Evolutionary conservation across 2,797 vertebrate genomes (phyloP), one percentile per base, ranked within the genome.

Genomic region (Paramormyrops hopkinsi): DNA sequence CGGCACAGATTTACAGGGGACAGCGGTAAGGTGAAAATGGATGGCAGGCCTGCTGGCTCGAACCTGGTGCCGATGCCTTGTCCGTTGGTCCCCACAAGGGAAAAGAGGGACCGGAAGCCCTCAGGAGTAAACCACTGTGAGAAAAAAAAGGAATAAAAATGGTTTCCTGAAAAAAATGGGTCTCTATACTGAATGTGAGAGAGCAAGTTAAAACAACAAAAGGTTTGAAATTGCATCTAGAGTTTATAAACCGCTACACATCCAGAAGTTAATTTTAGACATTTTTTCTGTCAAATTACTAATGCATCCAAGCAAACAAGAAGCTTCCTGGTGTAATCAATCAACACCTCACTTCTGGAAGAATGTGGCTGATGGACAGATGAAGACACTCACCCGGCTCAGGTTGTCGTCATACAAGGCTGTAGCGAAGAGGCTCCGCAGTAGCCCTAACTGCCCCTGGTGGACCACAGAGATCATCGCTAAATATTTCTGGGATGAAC

Each of bases 41-140:
- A 65, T 6, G 9, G 48, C 41, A 19, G 59, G 46, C 14, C 11
- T 44, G 2, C 14, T 2, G 11, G 3, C 4, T 48, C 90, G 93
- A 93, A 99, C 99, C 99, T 99, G 90, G 98, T 99, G 90, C 99
- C 98, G n/a, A 99, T 97, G 90, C 99, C 99, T 95, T 99, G 98
- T 82, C 99, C 98, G 0, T 99, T 99, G 89, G 98, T 99, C 90
- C 98, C 98, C 14, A 99, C 96, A 0, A 99, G 96, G 83, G 99
- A 97, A 56, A 99, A 99, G 37, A 99, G 96, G 65, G 98, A 98
- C 41, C 95, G 96, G 92, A 99, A 99, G 54, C 98, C 99, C 89
- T 98, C 98, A 0, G 97, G 97, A 87, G 96, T 97, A 93, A 99
- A 99, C 99, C 99, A 99, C 99, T 99, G 95, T 76, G 92, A 91